Evolutionary conservation across 2,797 vertebrate species (phyloP), one percentile per base, ranked within the genome.

Genomic region (Pogonophryne albipinna): DNA sequence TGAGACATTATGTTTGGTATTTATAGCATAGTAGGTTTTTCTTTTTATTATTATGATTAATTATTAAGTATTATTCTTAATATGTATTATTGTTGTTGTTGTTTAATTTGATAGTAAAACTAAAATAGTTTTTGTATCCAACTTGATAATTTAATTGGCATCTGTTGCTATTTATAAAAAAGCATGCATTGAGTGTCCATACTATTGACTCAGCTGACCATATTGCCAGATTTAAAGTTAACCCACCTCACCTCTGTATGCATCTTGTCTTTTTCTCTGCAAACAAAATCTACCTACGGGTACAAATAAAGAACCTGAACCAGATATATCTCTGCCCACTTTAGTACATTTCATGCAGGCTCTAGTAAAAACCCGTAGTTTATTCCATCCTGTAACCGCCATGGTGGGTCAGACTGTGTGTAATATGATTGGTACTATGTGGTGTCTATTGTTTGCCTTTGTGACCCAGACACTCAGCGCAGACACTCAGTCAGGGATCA

Each of bases 401-500:
- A 27, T 65, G 4, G 1, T 19, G 50, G 58, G 23, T 60, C 79
- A 23, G 50, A 34, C 45, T 56, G 61, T 27, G 27, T 74, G 64
- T 69, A 23, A 76, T 55, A 66, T 64, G 49, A 69, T 19, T 53
- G 73, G 20, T 53, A 12, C 31, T 23, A 20, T 66, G 58, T 46
- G 31, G 59, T 73, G 50, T 67, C 67, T 67, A 3, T 62, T 79
- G 71, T 78, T 74, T 53, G 42, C 46, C 65, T 82, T 66, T 45
- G 49, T 83, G 83, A 86, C 74, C 58, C 66, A 80, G 84, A 87
- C 80, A 20, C 66, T 79, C 17, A n/a, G 60, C 11, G 4, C 56
- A 76, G 79, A 67, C 66, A 20, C 56, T 86, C 81, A 76, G 64
- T 86, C 82, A 75, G 78, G 74, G 74, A 85, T 91, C 81, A 82